Evolutionary conservation across 1,140 invertebrate species (phyloP), one percentile per base, ranked within the genome.

Genomic region (Drosophila grimshawi): DNA sequence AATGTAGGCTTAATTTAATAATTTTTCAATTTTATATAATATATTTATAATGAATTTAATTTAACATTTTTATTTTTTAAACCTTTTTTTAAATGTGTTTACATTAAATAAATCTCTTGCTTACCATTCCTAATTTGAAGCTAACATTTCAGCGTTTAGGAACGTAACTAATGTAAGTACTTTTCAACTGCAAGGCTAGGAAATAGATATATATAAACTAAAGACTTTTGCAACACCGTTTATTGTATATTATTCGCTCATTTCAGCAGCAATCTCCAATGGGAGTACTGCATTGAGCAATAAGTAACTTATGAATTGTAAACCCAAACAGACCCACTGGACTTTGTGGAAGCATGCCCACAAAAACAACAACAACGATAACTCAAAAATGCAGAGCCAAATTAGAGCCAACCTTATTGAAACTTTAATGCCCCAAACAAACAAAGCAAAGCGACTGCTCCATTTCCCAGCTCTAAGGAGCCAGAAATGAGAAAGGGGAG

Each of bases 271-370:
- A n/a, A 45, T 10, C 39, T 35, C 11, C 7, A 37, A 39, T 45
- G 5, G 35, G 32, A 7, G 10, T 10, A 46, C 37, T 60, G 62
- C 72, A 80, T 49, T 81, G 67, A 80, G 63, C 78, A 80, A 75
- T 74, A 65, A 82, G 77, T 90, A 78, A 92, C 81, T 86, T 90
- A 91, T 92, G 90, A 90, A 91, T 85, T 78, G 70, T 55, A 78
- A 61, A 62, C 70, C 76, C 78, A 43, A 60, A 69, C 64, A 82
- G 81, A 80, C 74, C 81, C 80, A 78, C 64, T 74, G 71, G 56
- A 71, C 66, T 33, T 41, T 76, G 46, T 33, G 5, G 27, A 19
- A 62, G 35, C 51, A 6, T 57, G 37, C 55, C 55, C 55, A 33
- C 30, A 55, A 41, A 32, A 55, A n/a, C 71, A 75, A 29, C 59